A percentile compares a stretch with the other conserved stretches of the same genome.
These are phyloP conservation scores for Oplegnathus fasciatus DNA, from an alignment of 2,113 vertebrate genomes.

Conservation along the genomic window DNA sequence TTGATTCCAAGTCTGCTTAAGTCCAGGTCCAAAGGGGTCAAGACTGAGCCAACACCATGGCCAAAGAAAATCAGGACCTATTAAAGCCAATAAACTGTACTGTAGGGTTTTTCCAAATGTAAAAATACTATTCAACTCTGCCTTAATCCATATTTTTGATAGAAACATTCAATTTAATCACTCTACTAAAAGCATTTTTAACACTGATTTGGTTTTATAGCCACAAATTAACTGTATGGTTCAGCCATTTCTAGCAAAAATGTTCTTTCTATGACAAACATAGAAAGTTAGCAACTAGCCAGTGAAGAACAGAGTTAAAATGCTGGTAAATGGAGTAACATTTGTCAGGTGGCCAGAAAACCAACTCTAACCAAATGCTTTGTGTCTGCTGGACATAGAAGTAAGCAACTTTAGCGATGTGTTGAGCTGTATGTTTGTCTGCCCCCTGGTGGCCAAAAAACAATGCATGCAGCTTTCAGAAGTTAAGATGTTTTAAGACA, in stretches of 20 bases:
- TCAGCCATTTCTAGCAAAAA: neutral
- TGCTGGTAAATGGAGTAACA: neutral
- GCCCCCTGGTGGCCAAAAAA: conserved; percentile 1
- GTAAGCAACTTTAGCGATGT: neutral
- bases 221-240: neutral
- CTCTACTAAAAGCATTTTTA: neutral
- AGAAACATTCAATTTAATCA: neutral
- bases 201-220: no score
- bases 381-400: neutral
- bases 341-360: neutral
- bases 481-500: neutral
- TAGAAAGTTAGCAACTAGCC: neutral
- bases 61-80: neutral
- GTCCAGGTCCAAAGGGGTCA: conserved; percentile 5
- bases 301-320: neutral
- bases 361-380: neutral
- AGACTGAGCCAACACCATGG: conserved; percentile 4
- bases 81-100: conserved; percentile 3
- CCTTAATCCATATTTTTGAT: neutral
- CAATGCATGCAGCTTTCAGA: neutral
- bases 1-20: conserved; percentile 18
- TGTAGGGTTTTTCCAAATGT: neutral
- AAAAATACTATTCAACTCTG: neutral
- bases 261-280: no score
- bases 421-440: neutral